Conservation (phyloP, 2,888 invertebrate genomes). For the Phorcus lineatus region DNA sequence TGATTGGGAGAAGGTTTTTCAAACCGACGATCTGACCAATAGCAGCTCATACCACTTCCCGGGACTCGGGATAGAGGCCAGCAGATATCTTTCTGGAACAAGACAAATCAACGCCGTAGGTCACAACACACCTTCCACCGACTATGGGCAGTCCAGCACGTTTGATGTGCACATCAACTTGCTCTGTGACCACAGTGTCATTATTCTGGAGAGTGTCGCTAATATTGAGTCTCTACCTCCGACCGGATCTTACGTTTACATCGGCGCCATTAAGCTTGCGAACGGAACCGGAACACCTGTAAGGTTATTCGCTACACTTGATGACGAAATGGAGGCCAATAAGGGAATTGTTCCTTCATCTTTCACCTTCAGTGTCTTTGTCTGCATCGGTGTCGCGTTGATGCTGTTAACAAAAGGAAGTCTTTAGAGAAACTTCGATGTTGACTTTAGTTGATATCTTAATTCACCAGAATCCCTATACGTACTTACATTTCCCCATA, state of each 20-base stretch:
- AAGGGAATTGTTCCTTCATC: too few relatives aligned
- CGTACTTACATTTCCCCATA: too few relatives aligned
- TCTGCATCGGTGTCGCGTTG: too few relatives aligned
- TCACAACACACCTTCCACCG: constrained; percentile 81
- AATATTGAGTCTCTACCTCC: constrained; percentile 59
- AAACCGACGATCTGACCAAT: constrained; percentile 15
- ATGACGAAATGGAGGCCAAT: too few relatives aligned
- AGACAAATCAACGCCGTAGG: constrained; percentile 79
- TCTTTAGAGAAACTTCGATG: too few relatives aligned
- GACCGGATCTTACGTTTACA: constrained; percentile 55
- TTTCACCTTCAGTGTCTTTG: too few relatives aligned
- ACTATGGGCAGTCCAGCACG: constrained; percentile 77
- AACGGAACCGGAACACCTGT: constrained; percentile 80
- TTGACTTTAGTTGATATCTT: too few relatives aligned
- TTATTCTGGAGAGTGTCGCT: constrained; percentile 81
- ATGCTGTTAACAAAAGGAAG: too few relatives aligned
- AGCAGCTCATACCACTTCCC: constrained; percentile 34
- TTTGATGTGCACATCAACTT: constrained; percentile 78
- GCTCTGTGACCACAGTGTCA: constrained; percentile 74
- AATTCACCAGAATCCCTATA: too few relatives aligned
- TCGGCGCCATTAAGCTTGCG: constrained; percentile 80
- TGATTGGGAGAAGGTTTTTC: constrained; percentile 40
- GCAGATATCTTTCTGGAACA: constrained; percentile 79
- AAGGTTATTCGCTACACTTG: constrained; percentile 75
- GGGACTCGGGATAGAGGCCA: constrained; percentile 79